Base-by-base conservation (phyloP, 2,888 invertebrate species). In the Adelognathus sp. region DNA sequence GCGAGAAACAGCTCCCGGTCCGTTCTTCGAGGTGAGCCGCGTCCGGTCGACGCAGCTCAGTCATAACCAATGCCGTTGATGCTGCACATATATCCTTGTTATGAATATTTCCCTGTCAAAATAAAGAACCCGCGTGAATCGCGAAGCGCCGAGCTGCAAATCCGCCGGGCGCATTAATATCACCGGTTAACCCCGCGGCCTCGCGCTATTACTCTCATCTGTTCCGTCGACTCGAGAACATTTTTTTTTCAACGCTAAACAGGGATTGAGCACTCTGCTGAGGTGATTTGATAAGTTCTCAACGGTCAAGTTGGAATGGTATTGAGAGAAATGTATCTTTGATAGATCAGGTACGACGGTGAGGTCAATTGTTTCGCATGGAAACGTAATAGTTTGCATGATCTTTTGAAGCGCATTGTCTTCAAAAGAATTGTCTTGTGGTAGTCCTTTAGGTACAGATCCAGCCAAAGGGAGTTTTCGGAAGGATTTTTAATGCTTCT, bases 61-160 rank as follows among this genome's bases (percentile, higher is more conserved):
- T 50, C 66, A 36, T 21, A 14, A 52, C 33, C 64, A 66, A 56
- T 50, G 50, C 31, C n/a, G n/a, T n/a, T n/a, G n/a, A n/a, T 18
- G 31, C 11, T 33, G 18, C 14, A 9, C 50, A 24, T 29, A 41
- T 41, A 33, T 24, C 9, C 39, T n/a, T 80, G 83, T 83, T 85
- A 84, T 85, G 85, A 85, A 86, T 86, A 85, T 84, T 82, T 82
- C 67, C 76, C 76, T 84, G 85, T 86, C 86, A 86, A 86, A 86
- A 85, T 86, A 86, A 87, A 83, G 85, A 80, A 85, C 80, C 74
- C 58, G 44, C 70, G 76, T 27, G 41, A 50, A 54, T 61, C 76
- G 27, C 24, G 21, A n/a, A 64, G 76, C 46, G 16, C 67, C 29
- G 39, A 41, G 29, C 27, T 64, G 77, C 79, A 79, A 85, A 86